phyloP scores from a whole-genome alignment of 2,888 invertebrate genomes.

The Argyresthia albistria region DNA sequence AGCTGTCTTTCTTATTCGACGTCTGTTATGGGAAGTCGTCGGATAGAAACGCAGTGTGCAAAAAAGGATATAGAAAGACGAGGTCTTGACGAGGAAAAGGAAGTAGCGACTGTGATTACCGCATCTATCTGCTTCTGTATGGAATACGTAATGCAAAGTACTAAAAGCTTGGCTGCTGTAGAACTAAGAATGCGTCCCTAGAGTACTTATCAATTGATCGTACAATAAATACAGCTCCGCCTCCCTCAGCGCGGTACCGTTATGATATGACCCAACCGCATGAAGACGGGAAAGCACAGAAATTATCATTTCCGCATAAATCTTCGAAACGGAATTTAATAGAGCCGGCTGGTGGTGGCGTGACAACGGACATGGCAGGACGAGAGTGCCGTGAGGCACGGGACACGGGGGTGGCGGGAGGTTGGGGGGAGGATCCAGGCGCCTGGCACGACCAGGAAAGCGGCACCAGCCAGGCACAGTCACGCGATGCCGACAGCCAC shows the following conservation, averaged over 20 bases:
- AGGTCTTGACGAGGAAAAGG: slow-evolving; percentile 5
- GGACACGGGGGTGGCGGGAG: slow-evolving; percentile 39
- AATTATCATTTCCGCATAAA: slow-evolving; percentile 2
- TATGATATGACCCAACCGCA: neutral
- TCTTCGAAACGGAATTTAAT: neutral
- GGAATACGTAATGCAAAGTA: slow-evolving; percentile 2
- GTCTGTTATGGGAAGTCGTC: slow-evolving; percentile 34
- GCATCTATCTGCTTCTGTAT: neutral
- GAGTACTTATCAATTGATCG: neutral
- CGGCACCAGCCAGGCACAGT: slow-evolving; percentile 7
- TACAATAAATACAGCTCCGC: neutral
- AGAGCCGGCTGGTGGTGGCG: slow-evolving; percentile 25
- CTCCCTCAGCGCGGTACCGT: neutral
- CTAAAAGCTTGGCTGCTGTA: neutral
- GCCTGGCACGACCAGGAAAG: slow-evolving; percentile 26
- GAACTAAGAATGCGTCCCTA: no score
- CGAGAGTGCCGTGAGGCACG: slow-evolving; percentile 25
- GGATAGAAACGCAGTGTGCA: slow-evolving; percentile 29
- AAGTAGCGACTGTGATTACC: slow-evolving; percentile 1
- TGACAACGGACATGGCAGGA: slow-evolving; percentile 57
- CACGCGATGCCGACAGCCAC: slow-evolving; percentile 35
- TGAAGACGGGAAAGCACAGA: neutral
- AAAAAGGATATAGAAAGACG: slow-evolving; percentile 26
- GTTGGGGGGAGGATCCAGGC: slow-evolving; percentile 2
- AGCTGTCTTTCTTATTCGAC: slow-evolving; percentile 38